Conservation (phyloP, 64 coral and sea anemone genomes). For the Hydrozoanthus tunicans region DNA sequence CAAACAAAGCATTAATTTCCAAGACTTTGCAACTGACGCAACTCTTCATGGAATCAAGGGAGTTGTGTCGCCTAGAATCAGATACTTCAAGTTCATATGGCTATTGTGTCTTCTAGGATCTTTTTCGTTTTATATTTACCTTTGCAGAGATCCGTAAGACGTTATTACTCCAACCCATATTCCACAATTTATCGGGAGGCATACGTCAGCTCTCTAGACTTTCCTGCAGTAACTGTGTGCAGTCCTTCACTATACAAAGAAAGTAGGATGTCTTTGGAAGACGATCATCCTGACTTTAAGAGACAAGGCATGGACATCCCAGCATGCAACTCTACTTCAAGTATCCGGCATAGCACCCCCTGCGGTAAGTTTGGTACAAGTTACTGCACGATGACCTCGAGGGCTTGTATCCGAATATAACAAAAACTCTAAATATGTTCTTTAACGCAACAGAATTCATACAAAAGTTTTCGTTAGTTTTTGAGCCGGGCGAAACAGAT, state of each 20-base stretch:
- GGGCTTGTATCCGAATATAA: background rate
- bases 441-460: background rate
- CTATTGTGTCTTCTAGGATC: slow-evolving; percentile 19
- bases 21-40: slow-evolving; percentile 12
- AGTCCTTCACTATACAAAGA: background rate
- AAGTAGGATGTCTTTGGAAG: background rate
- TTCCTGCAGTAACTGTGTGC: slow-evolving; percentile 43
- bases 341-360: background rate
- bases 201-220: slow-evolving; percentile 31
- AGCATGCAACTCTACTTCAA: slow-evolving; percentile 3
- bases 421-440: background rate
- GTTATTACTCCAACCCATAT: slow-evolving; percentile 28
- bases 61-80: slow-evolving; percentile 35
- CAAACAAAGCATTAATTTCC: background rate
- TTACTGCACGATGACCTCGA: background rate
- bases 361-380: slow-evolving; percentile 1
- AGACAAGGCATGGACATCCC: slow-evolving; percentile 15
- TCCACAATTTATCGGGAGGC: slow-evolving; percentile 6
- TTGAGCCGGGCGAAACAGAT: background rate
- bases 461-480: background rate
- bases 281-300: background rate
- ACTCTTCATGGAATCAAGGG: slow-evolving; percentile 51
- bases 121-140: slow-evolving; percentile 2
- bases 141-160: slow-evolving; percentile 45
- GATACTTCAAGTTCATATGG: slow-evolving; percentile 33